Evolutionary conservation across 1,140 invertebrate species (phyloP), one percentile per base, ranked within the genome.

Genomic region (Drosophila tsacasi): DNA sequence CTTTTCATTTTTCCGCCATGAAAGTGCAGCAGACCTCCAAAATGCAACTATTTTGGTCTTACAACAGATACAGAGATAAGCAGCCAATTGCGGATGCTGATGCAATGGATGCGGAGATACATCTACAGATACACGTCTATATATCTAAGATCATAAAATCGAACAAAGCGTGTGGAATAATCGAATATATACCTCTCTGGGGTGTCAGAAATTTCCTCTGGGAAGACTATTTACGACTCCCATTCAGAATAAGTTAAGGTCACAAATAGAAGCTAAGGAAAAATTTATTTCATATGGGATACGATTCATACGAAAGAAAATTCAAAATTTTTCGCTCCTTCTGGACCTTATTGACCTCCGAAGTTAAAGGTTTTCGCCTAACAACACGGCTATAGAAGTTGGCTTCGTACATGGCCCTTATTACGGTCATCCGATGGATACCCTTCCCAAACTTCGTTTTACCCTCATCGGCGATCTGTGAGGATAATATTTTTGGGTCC

Each of bases 21-120:
- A 71, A 71, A 72, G 69, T 73, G 67, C 69, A 73, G 67, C 69
- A 73, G 78, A 84, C 82, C 82, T 84, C 82, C 82, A 85, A 84
- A 84, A 85, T 81, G 60, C 78, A 84, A 62, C 81, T 84, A 84
- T 84, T 84, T 85, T 44, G 62, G 82, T 81, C 83, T 66, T 68
- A 49, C 42, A 74, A 74, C 52, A 64, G 35, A 55, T 55, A 55
- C 54, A 55, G 8, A 55, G 8, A 39, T 55, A 23, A 55, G 35
- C 49, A 52, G n/a, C n/a, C 35, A 40, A 72, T 42, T 50, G 32
- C 50, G 42, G 35, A 57, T 59, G 30, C 23, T 35, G 30, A 60
- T 59, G 44, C 55, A 52, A 60, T 37, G 61, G 44, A 52, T 61
- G 35, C 21, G 3, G 8, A 23, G 54, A 62, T 62, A 58, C 19